Conservation (phyloP, 92 coral and sea anemone species). For the Micromussa lordhowensis region DNA sequence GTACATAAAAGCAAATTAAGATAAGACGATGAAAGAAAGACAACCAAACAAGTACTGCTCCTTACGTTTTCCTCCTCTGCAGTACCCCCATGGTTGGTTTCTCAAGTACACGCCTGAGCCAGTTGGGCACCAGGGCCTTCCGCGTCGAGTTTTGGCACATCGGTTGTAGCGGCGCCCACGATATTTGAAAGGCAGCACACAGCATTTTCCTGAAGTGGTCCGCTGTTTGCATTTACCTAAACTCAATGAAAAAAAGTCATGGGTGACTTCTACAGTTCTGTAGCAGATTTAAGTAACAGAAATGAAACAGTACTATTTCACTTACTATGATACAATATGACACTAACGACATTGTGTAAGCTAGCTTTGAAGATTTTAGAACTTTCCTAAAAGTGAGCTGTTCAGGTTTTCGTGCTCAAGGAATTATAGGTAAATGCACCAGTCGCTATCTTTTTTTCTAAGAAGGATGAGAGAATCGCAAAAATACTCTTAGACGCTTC, state of each 20-base stretch:
- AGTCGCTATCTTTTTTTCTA: too few relatives aligned
- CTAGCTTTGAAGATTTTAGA: too few relatives aligned
- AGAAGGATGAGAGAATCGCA: too few relatives aligned
- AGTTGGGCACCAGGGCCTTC: slow-evolving; percentile 42
- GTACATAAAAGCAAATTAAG: too few relatives aligned
- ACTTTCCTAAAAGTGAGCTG: too few relatives aligned
- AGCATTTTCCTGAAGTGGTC: slow-evolving; percentile 42
- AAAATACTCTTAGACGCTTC: too few relatives aligned
- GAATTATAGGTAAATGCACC: too few relatives aligned
- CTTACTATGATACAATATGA: neutral
- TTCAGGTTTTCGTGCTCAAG: neutral
- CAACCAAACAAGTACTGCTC: neutral
- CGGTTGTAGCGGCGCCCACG: slow-evolving; percentile 36
- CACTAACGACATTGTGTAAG: neutral
- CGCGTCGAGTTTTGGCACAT: slow-evolving; percentile 6
- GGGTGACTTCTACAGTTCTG: too few relatives aligned
- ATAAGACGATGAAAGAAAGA: neutral
- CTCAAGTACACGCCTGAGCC: slow-evolving; percentile 16
- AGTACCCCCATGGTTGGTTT: slow-evolving; percentile 50
- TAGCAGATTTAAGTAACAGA: too few relatives aligned
- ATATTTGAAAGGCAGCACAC: slow-evolving; percentile 35
- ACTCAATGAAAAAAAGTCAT: neutral
- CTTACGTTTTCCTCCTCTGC: slow-evolving; percentile 56
- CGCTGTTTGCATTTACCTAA: slow-evolving; percentile 34
- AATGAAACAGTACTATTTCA: neutral